Conservation (phyloP, 1,140 invertebrate genomes). For the Drosophila sulfurigaster region DNA sequence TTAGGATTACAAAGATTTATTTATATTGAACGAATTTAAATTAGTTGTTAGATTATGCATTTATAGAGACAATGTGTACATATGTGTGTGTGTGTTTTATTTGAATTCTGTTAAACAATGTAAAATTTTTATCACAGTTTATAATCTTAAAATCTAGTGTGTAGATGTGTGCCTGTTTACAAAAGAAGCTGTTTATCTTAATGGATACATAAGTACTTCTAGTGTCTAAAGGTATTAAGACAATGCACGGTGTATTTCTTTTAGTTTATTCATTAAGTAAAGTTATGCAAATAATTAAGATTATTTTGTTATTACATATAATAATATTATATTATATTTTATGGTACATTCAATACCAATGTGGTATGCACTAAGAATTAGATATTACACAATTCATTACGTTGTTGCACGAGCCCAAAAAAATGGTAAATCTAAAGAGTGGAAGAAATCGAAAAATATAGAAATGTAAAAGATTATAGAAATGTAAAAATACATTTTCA, state of each 20-base stretch:
- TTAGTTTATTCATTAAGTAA: conserved; percentile 13
- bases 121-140: conserved; percentile 81
- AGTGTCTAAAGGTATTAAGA: conserved; percentile 36
- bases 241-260: conserved; percentile 39
- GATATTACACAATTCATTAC: conserved; percentile 73
- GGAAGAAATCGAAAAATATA: neutral
- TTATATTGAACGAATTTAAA: conserved; percentile 77
- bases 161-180: conserved; percentile 39
- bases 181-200: conserved; percentile 35
- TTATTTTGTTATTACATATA: neutral
- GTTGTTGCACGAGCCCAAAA: conserved; percentile 68
- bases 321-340: conserved; percentile 5
- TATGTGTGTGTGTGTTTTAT: conserved; percentile 32
- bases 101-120: conserved; percentile 79
- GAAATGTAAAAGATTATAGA: neutral
- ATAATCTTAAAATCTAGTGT: conserved; percentile 69
- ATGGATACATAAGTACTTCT: conserved; percentile 8
- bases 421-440: conserved; percentile 24
- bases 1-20: conserved; percentile 70
- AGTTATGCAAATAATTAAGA: conserved; percentile 7
- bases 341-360: conserved; percentile 33
- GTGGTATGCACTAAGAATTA: conserved; percentile 36
- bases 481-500: neutral
- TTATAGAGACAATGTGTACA: conserved; percentile 62
- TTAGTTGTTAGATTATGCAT: conserved; percentile 69